Evolutionary conservation across 2,113 vertebrate species (phyloP).

Genomic region (Clinocottus analis): DNA sequence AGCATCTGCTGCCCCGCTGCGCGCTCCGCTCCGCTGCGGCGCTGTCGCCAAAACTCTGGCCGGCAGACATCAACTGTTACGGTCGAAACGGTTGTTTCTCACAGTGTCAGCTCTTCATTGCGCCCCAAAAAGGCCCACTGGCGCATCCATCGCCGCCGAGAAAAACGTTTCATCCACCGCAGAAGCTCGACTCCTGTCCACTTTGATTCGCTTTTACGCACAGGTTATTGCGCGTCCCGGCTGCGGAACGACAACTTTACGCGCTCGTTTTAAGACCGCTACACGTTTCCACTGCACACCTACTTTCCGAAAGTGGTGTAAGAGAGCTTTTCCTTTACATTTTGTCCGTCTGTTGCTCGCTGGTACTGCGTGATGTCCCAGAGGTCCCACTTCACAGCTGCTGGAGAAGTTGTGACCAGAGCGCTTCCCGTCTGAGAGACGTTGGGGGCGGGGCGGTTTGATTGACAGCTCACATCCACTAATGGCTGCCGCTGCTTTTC

Average conservation of each 20-base stretch:
- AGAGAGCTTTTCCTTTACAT: constrained; percentile 60
- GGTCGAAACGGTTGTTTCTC: background rate
- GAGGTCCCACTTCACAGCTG: constrained; percentile 58
- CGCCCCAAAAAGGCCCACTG: background rate
- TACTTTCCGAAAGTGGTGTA: constrained; percentile 61
- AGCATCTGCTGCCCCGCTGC: constrained; percentile 32
- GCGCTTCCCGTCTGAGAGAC: constrained; percentile 59
- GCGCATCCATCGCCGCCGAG: constrained; percentile 37
- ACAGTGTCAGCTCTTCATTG: constrained; percentile 16
- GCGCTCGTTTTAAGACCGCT: background rate
- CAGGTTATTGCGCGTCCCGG: constrained; percentile 10
- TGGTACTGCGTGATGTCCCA: constrained; percentile 32
- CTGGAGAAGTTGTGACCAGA: constrained; percentile 51
- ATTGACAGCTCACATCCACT: constrained; percentile 68
- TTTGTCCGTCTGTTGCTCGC: constrained; percentile 49
- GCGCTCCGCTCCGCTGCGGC: constrained; percentile 10
- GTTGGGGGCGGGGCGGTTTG: constrained; percentile 63
- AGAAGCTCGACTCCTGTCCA: constrained; percentile 31
- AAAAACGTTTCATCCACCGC: background rate
- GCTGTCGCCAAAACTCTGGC: constrained; percentile 18
- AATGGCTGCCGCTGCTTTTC: constrained; percentile 49
- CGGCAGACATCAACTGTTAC: background rate
- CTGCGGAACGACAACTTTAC: constrained; percentile 33
- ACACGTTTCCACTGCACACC: constrained; percentile 34
- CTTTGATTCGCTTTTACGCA: constrained; percentile 58